Base-by-base conservation (phyloP, 2,888 invertebrate genomes). In the Melikaiella ostensackeni region DNA sequence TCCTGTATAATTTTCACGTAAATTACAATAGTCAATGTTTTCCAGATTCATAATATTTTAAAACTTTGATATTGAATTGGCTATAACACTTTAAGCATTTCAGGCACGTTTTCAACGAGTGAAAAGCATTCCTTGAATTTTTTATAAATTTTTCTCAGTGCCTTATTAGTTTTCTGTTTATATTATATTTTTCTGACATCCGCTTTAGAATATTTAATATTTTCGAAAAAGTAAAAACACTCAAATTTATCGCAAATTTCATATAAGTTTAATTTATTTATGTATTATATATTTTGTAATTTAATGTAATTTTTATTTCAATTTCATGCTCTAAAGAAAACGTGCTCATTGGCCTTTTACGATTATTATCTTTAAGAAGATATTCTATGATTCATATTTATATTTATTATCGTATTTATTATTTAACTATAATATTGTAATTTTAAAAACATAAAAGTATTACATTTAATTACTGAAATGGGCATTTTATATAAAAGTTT, bases 321-420 rank as follows among this genome's bases (percentile, higher is more conserved):
- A 38, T 38, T 57, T 19, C 35, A 16, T n/a, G 7, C 30, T 13
- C 30, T 33, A 59, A 59, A 38, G 74, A 21, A 57, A 21, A 50
- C 16, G 27, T 74, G 74, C 35, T 59, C 35, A 70, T 50, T 70
- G 30, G 38, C 4, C 38, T 38, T 70, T 70, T 66, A 64, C 46
- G 57, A 24, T 55, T 64, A 42, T 61, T 61, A 59, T 42, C 33
- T 8, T 35, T 59, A 74, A 59, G 59, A 74, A 74, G 35, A 7
- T 70, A 27, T 50, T 50, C n/a, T 50, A 33, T 33, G 27, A 33
- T 50, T 70, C 4, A 50, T 70, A 30, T 30, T 70, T 50, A 50
- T 70, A 70, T 70, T 70, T 55, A 70, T 70, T 50, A 30, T 46
- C 42, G 11, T 70, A 70, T 70, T 70, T 70, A 70, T 70, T 70